Evolutionary conservation across 2,113 vertebrate genomes (phyloP).

Genomic region (Psephotus haematonotus): DNA sequence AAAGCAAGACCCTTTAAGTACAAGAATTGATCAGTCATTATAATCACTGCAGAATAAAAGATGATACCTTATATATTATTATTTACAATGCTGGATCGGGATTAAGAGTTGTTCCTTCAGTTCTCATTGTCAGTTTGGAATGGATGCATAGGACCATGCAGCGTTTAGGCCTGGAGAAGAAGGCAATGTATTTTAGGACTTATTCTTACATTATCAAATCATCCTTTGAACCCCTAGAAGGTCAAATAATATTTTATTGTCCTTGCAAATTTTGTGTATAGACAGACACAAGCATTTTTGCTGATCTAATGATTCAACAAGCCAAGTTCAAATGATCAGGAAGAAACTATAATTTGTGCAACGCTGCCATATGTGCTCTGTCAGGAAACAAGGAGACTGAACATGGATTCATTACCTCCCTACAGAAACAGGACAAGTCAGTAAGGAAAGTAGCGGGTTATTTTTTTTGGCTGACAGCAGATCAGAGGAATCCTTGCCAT

Average conservation of each 20-base stretch:
- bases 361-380: background rate
- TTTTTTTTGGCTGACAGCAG: background rate
- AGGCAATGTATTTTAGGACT: background rate
- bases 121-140: background rate
- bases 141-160: background rate
- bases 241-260: background rate
- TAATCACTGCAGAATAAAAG: background rate
- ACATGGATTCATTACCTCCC: background rate
- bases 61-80: background rate
- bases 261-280: background rate
- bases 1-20: background rate
- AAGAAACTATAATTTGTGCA: background rate
- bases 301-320: background rate
- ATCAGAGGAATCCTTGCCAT: background rate
- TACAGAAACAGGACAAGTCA: background rate
- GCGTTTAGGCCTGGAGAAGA: background rate
- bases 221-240: background rate
- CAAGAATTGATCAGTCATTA: background rate
- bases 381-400: background rate
- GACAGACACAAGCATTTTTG: background rate
- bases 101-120: background rate
- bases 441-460: background rate
- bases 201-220: background rate
- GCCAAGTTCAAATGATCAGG: constrained; percentile 26
- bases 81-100: background rate